Percentiles rank a stretch among this genome's conserved stretches.
These are phyloP conservation scores for Drosophila parabipectinata DNA, from an alignment of 1,140 invertebrate species.

Conservation along the genomic window DNA sequence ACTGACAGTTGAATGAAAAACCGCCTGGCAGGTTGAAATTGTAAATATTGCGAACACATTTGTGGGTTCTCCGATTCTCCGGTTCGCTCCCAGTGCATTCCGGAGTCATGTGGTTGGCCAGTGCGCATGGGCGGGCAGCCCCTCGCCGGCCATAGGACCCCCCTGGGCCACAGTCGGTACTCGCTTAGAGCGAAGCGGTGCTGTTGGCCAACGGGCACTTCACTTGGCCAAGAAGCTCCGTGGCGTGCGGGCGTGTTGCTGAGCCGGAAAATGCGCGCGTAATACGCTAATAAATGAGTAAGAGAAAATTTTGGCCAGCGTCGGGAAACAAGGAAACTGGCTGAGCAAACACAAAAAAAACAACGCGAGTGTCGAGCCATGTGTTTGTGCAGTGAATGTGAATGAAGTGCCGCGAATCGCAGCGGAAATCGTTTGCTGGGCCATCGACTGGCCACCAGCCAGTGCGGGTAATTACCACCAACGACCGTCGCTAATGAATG, in stretches of 20 bases:
- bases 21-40: slow-evolving; percentile 42
- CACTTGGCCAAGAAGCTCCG: slow-evolving; percentile 79
- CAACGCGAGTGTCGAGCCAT: slow-evolving; percentile 38
- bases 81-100: slow-evolving; percentile 11
- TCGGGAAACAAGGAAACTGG: slow-evolving; percentile 32
- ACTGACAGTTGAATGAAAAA: slow-evolving; percentile 63
- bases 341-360: slow-evolving; percentile 39
- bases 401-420: slow-evolving; percentile 48
- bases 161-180: slow-evolving; percentile 20
- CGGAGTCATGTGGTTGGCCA: slow-evolving; percentile 20
- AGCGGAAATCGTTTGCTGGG: slow-evolving; percentile 50
- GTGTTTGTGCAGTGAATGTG: slow-evolving; percentile 50
- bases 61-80: background rate
- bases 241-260: slow-evolving; percentile 75
- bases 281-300: slow-evolving; percentile 56
- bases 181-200: slow-evolving; percentile 29
- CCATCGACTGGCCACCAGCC: slow-evolving; percentile 50
- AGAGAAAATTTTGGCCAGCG: slow-evolving; percentile 43
- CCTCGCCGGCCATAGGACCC: background rate
- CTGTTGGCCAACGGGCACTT: slow-evolving; percentile 70
- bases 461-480: slow-evolving; percentile 45
- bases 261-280: slow-evolving; percentile 75
- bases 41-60: slow-evolving; percentile 63
- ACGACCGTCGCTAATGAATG: slow-evolving; percentile 20
- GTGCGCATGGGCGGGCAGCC: slow-evolving; percentile 37